phyloP scores from a whole-genome alignment of 1,140 invertebrate species.

The Subanguina moxae region DNA sequence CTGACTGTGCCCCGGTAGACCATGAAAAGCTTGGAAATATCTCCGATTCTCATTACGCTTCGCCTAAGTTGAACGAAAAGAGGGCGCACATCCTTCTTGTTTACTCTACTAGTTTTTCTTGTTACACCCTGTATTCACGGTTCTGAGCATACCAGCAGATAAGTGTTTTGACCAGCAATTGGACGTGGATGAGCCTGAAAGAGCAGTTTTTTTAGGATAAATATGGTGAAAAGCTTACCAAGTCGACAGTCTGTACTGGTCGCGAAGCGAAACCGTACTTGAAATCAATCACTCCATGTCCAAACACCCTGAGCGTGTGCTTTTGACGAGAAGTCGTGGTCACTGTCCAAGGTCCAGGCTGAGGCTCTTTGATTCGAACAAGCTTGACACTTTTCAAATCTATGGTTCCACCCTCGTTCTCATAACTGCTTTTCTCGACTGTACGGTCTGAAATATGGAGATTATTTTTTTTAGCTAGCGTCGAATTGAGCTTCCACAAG shows the following conservation, averaged over 20 bases:
- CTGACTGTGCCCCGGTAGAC: too few relatives aligned
- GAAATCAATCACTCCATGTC: conserved; percentile 68
- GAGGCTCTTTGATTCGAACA: conserved; percentile 66
- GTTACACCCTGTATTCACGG: too few relatives aligned
- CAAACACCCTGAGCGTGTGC: conserved; percentile 69
- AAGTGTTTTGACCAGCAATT: conserved; percentile 58
- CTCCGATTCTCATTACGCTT: too few relatives aligned
- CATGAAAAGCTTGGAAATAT: too few relatives aligned
- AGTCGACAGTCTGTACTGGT: conserved; percentile 60
- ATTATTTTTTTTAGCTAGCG: too few relatives aligned
- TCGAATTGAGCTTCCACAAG: too few relatives aligned
- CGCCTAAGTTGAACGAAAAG: too few relatives aligned
- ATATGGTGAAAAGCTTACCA: conserved; percentile 50
- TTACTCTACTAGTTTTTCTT: too few relatives aligned
- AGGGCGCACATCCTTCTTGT: too few relatives aligned
- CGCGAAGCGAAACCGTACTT: conserved; percentile 69
- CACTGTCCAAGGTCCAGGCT: conserved; percentile 67
- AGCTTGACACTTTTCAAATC: conserved; percentile 64
- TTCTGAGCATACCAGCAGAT: conserved; percentile 63
- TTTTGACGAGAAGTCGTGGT: conserved; percentile 66
- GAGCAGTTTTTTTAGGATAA: background rate
- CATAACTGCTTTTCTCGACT: conserved; percentile 49
- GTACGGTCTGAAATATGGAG: conserved; percentile 37
- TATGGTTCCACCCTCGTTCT: conserved; percentile 55
- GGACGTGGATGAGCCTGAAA: conserved; percentile 51